These are phyloP conservation scores for Aotus griseimembra DNA, from an alignment of 2,797 vertebrate genomes.

Conservation along the genomic window DNA sequence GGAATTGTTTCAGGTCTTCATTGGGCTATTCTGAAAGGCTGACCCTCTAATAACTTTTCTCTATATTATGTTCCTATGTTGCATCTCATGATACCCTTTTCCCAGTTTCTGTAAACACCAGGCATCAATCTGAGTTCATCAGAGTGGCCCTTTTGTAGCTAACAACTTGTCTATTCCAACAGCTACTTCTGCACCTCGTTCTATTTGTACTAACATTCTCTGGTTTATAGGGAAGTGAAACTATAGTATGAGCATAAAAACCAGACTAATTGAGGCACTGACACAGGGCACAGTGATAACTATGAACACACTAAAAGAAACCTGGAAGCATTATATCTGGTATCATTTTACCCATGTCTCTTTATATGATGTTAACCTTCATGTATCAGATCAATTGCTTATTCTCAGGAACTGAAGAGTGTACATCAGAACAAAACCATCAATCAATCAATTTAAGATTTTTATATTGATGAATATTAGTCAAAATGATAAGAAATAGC, in stretches of 20 bases:
- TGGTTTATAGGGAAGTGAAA: neutral
- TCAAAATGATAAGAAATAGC: neutral
- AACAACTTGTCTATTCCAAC: neutral
- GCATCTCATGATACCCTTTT: neutral
- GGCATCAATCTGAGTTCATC: neutral
- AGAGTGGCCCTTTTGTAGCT: neutral
- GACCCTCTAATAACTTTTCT: neutral
- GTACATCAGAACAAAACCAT: neutral
- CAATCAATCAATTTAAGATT: neutral
- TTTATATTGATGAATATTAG: neutral
- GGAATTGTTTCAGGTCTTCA: neutral
- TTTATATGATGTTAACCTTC: neutral
- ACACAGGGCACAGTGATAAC: neutral
- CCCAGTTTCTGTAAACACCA: neutral
- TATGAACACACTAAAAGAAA: neutral
- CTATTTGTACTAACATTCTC: neutral
- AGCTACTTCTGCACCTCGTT: neutral
- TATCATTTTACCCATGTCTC: neutral
- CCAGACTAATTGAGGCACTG: neutral
- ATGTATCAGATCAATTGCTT: neutral
- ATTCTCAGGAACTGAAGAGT: neutral
- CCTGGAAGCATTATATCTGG: neutral
- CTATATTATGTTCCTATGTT: neutral
- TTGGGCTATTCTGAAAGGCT: neutral
- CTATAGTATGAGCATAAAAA: neutral